Evolutionary conservation across 1,140 invertebrate species (phyloP).

Genomic region (Schmidtea mediterranea): DNA sequence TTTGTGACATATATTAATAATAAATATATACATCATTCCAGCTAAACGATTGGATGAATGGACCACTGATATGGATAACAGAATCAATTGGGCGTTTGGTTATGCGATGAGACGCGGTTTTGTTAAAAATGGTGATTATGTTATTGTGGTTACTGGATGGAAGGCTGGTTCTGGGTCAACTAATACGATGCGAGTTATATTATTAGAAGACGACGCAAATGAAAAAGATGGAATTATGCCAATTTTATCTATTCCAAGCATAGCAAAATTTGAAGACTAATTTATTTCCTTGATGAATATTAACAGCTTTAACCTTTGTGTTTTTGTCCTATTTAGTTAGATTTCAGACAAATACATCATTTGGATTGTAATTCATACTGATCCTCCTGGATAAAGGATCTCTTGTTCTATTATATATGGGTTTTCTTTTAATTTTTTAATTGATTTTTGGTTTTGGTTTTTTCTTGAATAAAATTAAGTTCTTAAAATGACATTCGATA

Average conservation of each 20-base stretch:
- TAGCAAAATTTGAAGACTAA: slow-evolving; percentile 1
- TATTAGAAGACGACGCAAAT: slow-evolving; percentile 28
- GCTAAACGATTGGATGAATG: neutral
- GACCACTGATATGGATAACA: slow-evolving; percentile 8
- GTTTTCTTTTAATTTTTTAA: no score
- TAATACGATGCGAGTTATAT: slow-evolving; percentile 80
- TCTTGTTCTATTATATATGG: no score
- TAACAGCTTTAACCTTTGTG: no score
- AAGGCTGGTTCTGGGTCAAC: slow-evolving; percentile 69
- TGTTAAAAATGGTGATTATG: slow-evolving; percentile 50
- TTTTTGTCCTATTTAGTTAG: no score
- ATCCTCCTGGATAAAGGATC: no score
- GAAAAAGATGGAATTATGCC: neutral
- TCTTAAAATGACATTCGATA: no score
- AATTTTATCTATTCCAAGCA: neutral
- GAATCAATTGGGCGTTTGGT: slow-evolving; percentile 57
- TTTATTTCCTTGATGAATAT: neutral
- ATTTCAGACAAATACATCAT: no score
- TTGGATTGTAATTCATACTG: no score
- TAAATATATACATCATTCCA: no score
- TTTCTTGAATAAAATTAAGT: no score
- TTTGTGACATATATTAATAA: no score
- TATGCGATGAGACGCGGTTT: slow-evolving; percentile 63
- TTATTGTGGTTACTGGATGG: slow-evolving; percentile 85
- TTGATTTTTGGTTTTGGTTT: no score